Evolutionary conservation across 2,113 vertebrate species (phyloP).

Genomic region (Osmerus mordax): DNA sequence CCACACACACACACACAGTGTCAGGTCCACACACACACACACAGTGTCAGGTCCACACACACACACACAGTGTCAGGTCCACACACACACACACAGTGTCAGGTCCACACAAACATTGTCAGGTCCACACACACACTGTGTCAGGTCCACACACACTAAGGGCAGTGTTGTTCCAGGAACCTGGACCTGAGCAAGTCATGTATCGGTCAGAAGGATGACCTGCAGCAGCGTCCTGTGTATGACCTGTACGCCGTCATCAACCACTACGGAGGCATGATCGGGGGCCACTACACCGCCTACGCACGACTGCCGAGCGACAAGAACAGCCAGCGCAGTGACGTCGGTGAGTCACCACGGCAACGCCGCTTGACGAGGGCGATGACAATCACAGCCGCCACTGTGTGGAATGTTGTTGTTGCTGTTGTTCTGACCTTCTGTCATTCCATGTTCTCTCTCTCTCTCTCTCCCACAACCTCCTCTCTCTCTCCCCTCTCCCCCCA

Average conservation of each 20-base stretch:
- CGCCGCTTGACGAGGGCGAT: background rate
- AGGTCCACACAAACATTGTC: too few species aligned
- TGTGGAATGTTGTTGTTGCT: too few species aligned
- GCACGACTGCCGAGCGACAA: conserved; percentile 92
- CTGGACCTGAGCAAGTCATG: conserved; percentile 97
- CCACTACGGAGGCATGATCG: conserved; percentile 98
- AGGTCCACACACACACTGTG: too few species aligned
- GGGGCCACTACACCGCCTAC: conserved; percentile 96
- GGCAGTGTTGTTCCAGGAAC: conserved; percentile 68
- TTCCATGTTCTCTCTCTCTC: background rate
- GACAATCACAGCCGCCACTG: too few species aligned
- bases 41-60: too few species aligned
- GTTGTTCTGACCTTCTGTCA: too few species aligned
- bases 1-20: too few species aligned
- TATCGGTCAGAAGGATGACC: conserved; percentile 93
- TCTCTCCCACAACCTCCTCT: background rate
- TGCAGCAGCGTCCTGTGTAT: conserved; percentile 89
- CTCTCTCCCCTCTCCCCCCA: background rate
- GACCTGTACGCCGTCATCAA: conserved; percentile 98
- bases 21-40: too few species aligned
- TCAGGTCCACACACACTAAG: background rate
- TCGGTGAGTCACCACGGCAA: conserved; percentile 79
- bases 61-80: too few species aligned
- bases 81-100: too few species aligned
- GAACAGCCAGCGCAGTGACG: conserved; percentile 96